Evolutionary conservation across 92 coral and sea anemone genomes (phyloP).

Genomic region (Chrysogorgia sp.): DNA sequence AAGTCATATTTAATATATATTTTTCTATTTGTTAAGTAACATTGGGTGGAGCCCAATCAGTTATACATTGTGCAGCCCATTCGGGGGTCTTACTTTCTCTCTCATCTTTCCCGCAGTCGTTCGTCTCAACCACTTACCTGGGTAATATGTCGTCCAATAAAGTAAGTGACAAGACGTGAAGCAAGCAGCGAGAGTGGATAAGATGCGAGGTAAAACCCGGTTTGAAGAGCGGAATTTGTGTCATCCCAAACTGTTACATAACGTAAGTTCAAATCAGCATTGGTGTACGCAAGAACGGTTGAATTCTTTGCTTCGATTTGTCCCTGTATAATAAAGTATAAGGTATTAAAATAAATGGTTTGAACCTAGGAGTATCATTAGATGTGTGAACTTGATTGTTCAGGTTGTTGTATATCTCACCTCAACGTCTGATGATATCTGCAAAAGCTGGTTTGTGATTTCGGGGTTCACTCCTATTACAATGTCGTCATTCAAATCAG

Average conservation of each 20-base stretch:
- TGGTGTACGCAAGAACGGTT: not conserved
- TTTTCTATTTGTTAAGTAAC: too few relatives aligned
- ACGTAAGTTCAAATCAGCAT: not conserved
- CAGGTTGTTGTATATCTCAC: too few relatives aligned
- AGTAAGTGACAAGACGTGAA: not conserved
- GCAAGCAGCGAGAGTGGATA: constrained; percentile 13
- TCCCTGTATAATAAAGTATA: not conserved
- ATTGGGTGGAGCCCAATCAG: too few relatives aligned
- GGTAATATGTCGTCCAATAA: not conserved
- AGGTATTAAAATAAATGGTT: not conserved
- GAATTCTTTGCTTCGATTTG: constrained; percentile 3
- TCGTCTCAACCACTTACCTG: not conserved
- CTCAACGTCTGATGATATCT: not conserved
- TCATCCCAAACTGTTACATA: constrained; percentile 5
- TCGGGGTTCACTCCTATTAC: constrained; percentile 1
- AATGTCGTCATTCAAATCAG: not conserved
- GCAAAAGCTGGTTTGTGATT: not conserved
- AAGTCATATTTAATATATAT: too few relatives aligned
- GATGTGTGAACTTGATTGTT: too few relatives aligned
- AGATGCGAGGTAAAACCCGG: constrained; percentile 17
- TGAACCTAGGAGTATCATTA: too few relatives aligned
- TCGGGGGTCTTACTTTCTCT: too few relatives aligned
- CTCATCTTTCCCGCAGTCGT: too few relatives aligned
- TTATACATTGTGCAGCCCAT: too few relatives aligned
- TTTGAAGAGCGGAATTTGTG: constrained; percentile 5